A percentile compares a stretch with the other conserved stretches of the same genome.
Evolutionary conservation across 2,113 vertebrate species (phyloP).

Genomic region (Steatornis caripensis): DNA sequence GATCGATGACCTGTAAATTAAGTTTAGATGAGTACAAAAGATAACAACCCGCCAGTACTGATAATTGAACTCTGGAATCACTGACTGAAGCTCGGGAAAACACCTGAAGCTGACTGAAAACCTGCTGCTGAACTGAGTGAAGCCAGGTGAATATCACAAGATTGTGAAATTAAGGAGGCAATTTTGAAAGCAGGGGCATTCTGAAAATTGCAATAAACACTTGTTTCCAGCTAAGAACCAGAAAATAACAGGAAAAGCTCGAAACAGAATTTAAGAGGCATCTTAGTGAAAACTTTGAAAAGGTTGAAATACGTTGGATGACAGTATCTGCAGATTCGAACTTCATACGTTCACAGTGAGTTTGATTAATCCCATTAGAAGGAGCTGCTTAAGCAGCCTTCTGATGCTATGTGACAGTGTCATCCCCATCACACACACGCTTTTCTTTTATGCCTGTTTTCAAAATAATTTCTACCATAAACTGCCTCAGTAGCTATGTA

Average conservation of each 20-base stretch:
- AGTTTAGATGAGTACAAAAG: neutral
- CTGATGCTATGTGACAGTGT: neutral
- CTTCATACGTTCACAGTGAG: neutral
- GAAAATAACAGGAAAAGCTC: neutral
- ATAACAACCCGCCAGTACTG: neutral
- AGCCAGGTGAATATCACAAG: neutral
- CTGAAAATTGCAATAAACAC: neutral
- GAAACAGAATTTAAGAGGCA: neutral
- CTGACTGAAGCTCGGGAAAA: neutral
- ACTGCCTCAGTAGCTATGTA: neutral
- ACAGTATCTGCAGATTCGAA: neutral
- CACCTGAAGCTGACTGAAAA: neutral
- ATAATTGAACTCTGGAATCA: neutral
- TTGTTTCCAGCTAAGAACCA: neutral
- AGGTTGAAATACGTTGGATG: neutral
- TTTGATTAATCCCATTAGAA: neutral
- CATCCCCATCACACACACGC: neutral
- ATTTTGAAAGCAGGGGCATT: neutral
- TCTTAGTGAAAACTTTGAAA: neutral
- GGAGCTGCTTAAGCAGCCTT: neutral
- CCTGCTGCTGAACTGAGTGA: neutral
- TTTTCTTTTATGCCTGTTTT: neutral
- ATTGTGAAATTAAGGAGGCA: neutral
- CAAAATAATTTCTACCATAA: neutral
- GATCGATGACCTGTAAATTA: neutral